Base-by-base conservation (phyloP, 2,888 invertebrate genomes). In the Junonia oenone region DNA sequence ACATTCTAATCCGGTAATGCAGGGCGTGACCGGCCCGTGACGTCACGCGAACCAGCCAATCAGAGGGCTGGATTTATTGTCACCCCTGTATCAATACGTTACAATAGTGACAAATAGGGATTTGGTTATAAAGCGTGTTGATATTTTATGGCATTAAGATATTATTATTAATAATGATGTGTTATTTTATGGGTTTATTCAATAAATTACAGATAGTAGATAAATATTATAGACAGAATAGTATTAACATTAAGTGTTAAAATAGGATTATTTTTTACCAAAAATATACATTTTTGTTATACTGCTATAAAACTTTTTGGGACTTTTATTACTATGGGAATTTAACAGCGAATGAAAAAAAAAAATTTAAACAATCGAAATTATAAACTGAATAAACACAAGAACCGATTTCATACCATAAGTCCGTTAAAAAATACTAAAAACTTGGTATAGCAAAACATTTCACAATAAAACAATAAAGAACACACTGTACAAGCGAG, bases 41-140 rank as follows among this genome's bases (percentile, higher is more conserved):
- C 86, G 86, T 86, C 83, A 86, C 71, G 45, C 63, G 61, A 22
- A 49, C 47, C 72, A 70, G 70, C 83, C 86, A 86, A 86, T 84
- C 73, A 73, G 75, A 65, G 68, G 64, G 69, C 68, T 51, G 57
- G 55, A 71, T 71, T 78, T 71, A 81, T 83, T 81, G 84, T 81
- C 83, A 82, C 84, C 83, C 83, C 63, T 56, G 46, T 57, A 55
- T 49, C 49, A 51, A 52, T 58, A 43, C 22, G 13, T 43, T 43
- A 43, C 43, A 43, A 43, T 52, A 43, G 63, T 53, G 53, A 54
- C 48, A 51, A 58, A 55, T 51, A 51, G 38, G 31, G 43, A 43
- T 43, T 43, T 43, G 13, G 6, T 6, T 43, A 26, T 26, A 43
- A 22, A 43, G 43, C 6, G 13, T 43, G 43, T 26, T 43, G n/a